Evolutionary conservation across 2,113 vertebrate genomes (phyloP), one percentile per base, ranked within the genome.

Genomic region (Panthera tigris): DNA sequence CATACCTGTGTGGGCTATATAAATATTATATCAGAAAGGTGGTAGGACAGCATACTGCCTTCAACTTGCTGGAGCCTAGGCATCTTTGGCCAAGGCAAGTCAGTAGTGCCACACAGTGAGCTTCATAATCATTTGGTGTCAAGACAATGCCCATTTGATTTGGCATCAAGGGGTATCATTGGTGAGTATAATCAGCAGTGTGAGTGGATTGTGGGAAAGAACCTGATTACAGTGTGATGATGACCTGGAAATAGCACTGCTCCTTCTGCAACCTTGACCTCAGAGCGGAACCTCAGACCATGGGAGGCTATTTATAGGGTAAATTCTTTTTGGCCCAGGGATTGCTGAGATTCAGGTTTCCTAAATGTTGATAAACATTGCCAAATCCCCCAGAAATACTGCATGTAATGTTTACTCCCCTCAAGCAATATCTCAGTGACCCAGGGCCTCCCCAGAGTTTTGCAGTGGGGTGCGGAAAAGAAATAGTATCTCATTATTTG

Each of bases 111-210:
- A 2, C 5, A 4, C 7, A 0, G 21, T 31, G 65, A 68, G 25
- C 65, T 48, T 74, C 10, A 7, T 33, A 0, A 1, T 4, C 36
- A 25, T 36, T 0, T 0, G 0, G 7, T 23, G 45, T 89, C 48
- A 48, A 1, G 8, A 9, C 23, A 25, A 71, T 25, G 14, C 39
- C 33, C 8, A 0, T 33, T n/a, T 39, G 85, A 36, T 33, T 15
- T 65, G 63, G 36, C 45, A 52, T 52, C 0, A 0, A 8, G 9
- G 36, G 33, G n/a, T 50, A 8, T 48, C n/a, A 0, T 1, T 1
- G 0, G 23, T 55, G 27, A 6, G 23, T 33, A 14, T 16, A 33
- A 19, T 0, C 3, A 63, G 90, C 48, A 5, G 50, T n/a, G 9
- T 48, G 5, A 2, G 4, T 8, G 13, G 41, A 31, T 25, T 1